A percentile compares a stretch with the other conserved stretches of the same genome.
Evolutionary conservation across 2,888 invertebrate genomes (phyloP).

Genomic region (Strigamia crassipes): DNA sequence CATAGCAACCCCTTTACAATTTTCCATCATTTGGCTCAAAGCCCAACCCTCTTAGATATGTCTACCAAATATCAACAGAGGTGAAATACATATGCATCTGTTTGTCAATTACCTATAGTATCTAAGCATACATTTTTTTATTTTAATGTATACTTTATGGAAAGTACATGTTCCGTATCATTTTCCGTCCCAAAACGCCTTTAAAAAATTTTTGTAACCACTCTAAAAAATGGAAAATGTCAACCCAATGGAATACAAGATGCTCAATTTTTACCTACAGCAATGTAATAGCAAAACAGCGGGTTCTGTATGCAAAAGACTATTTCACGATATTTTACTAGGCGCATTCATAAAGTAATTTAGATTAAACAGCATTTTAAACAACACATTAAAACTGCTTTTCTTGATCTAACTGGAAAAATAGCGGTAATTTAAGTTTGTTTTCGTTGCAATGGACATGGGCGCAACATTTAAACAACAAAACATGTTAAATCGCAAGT

Average conservation of each 20-base stretch:
- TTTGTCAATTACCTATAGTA: not conserved
- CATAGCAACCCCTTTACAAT: not conserved
- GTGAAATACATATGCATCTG: not conserved
- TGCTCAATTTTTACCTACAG: too few species aligned
- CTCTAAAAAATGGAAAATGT: not conserved
- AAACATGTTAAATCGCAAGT: too few species aligned
- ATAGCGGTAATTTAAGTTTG: too few species aligned
- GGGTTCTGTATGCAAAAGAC: too few species aligned
- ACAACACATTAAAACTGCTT: too few species aligned
- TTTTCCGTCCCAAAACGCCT: not conserved
- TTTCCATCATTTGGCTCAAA: slow-evolving; percentile 15
- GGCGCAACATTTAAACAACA: too few species aligned
- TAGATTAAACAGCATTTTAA: too few species aligned
- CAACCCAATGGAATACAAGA: not conserved
- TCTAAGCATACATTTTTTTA: not conserved
- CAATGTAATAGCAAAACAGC: too few species aligned
- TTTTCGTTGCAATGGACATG: too few species aligned
- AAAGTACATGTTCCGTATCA: not conserved
- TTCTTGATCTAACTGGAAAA: too few species aligned
- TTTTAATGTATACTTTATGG: not conserved
- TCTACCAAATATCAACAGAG: not conserved
- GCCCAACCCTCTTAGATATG: slow-evolving; percentile 15
- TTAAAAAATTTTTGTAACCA: not conserved
- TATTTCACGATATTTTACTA: too few species aligned
- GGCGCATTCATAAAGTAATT: too few species aligned